Evolutionary conservation across 2,888 invertebrate genomes (phyloP), one percentile per base, ranked within the genome.

Genomic region (Pteria penguin): DNA sequence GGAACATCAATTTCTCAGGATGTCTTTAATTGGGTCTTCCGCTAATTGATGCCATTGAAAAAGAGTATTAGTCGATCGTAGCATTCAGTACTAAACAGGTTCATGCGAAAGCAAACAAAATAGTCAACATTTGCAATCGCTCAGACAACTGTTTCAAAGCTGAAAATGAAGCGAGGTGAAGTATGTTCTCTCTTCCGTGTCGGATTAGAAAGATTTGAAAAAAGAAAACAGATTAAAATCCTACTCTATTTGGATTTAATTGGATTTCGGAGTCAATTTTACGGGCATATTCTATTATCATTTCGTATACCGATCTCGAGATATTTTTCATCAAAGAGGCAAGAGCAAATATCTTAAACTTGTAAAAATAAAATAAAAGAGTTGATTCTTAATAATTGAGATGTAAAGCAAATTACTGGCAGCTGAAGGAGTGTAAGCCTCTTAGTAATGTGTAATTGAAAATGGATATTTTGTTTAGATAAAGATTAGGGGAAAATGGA

Each of bases 1-100:
- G 72, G 72, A 78, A 76, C 73, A 76, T 78, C 82, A 76, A 77
- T 83, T 80, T 79, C 79, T 79, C 76, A 71, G 75, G 74, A 70
- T 72, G 77, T 61, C 62, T 72, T 76, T 82, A 83, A 84, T 84
- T 85, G 82, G 84, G 82, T 83, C 66, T 77, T 68, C 70, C 61
- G 78, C 81, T 85, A 84, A 85, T 85, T 84, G 85, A 81, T 82
- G 71, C 75, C 76, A 82, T 78, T 82, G 78, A 78, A 68, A n/a
- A 65, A 76, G 75, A 67, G 78, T 82, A 79, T 79, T 71, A 74
- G 80, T 77, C 61, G 75, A 77, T 76, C 73, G 74, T 82, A 68
- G 60, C 61, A 62, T 26, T 32, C 68, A 29, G 58, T 36, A 62
- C 31, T 27, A 63, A 55, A 58, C 68, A 68, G 68, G 57, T 57